Conservation (phyloP, 2,797 vertebrate species). For the Cossypha niveicapilla region DNA sequence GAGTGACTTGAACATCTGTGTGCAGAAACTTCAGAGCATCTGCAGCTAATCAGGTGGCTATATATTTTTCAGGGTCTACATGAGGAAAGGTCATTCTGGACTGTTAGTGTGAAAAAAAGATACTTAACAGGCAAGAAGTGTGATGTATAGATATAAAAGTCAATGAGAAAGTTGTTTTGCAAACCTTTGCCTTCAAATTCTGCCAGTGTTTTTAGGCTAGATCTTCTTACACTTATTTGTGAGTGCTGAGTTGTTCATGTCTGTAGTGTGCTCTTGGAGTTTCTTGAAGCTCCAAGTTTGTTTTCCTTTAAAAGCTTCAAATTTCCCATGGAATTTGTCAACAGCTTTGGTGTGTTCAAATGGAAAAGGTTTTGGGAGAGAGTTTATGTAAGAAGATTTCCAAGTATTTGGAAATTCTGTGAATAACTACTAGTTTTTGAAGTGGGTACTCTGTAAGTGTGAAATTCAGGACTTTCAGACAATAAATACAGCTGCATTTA, state of each 20-base stretch:
- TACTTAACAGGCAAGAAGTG: neutral
- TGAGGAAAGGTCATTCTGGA: neutral
- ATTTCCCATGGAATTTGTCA: neutral
- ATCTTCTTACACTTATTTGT: neutral
- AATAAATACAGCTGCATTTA: constrained; percentile 54
- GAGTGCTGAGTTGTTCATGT: neutral
- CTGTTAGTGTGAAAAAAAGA: neutral
- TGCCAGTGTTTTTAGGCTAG: neutral
- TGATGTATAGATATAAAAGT: neutral
- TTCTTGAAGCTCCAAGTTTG: neutral
- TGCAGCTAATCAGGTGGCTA: neutral
- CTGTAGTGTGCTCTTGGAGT: neutral
- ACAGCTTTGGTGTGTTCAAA: neutral
- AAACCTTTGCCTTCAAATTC: neutral
- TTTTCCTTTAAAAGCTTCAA: neutral
- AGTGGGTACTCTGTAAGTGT: neutral
- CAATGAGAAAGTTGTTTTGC: neutral
- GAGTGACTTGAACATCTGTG: neutral
- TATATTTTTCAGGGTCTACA: neutral
- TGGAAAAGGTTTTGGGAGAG: neutral
- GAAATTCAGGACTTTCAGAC: constrained; percentile 35
- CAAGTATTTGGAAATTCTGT: neutral
- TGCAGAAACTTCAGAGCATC: neutral
- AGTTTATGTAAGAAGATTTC: neutral
- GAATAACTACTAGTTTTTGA: neutral